phyloP scores from a whole-genome alignment of 1,140 invertebrate species.

The Drosophila bocqueti region DNA sequence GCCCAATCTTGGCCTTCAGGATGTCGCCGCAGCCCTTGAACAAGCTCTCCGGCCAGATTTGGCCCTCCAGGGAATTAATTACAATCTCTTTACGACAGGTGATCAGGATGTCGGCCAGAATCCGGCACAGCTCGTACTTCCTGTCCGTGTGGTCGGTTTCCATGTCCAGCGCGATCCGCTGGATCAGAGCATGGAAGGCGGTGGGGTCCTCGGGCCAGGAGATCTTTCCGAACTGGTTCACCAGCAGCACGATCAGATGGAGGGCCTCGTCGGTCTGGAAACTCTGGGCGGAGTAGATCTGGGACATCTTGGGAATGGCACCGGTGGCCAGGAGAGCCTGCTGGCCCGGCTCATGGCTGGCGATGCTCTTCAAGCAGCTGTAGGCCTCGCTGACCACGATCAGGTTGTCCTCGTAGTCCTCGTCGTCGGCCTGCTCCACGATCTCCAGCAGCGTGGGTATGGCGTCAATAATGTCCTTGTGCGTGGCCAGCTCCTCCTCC shows the following conservation, averaged over 20 bases:
- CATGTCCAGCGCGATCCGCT: conserved; percentile 94
- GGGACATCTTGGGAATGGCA: conserved; percentile 92
- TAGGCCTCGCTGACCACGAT: conserved; percentile 96
- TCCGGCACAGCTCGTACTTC: conserved; percentile 93
- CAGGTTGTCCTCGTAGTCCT: conserved; percentile 93
- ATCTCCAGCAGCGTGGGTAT: conserved; percentile 93
- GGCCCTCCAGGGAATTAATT: conserved; percentile 87
- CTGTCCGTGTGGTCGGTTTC: conserved; percentile 93
- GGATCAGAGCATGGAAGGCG: conserved; percentile 92
- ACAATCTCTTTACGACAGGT: conserved; percentile 90
- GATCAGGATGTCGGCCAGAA: conserved; percentile 90
- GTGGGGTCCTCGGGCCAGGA: conserved; percentile 91
- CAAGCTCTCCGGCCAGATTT: conserved; percentile 92
- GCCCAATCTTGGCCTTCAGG: conserved; percentile 93
- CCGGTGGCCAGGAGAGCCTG: conserved; percentile 91
- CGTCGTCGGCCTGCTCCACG: conserved; percentile 91
- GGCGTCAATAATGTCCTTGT: conserved; percentile 92
- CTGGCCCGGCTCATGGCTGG: conserved; percentile 90
- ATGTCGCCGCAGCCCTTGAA: conserved; percentile 93
- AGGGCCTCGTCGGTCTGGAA: conserved; percentile 95
- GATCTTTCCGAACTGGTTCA: conserved; percentile 88
- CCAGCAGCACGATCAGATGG: conserved; percentile 90
- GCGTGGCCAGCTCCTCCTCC: conserved; percentile 91
- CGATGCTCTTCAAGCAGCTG: conserved; percentile 92
- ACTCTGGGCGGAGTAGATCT: conserved; percentile 93